These are phyloP conservation scores for Leptinotarsa rubiginosa DNA, from an alignment of 2,888 invertebrate species.

Conservation along the genomic window DNA sequence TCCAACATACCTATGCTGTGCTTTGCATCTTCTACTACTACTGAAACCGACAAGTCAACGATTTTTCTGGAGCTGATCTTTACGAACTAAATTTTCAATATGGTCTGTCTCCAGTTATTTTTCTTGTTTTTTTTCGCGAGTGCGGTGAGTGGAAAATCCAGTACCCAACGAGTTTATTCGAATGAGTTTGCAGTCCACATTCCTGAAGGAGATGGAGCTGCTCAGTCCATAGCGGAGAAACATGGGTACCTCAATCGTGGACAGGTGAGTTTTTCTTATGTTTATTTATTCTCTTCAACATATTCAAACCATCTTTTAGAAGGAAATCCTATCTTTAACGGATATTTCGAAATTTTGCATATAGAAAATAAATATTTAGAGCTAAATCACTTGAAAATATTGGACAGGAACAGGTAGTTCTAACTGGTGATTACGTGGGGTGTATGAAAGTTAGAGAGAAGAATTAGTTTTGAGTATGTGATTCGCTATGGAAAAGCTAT, in stretches of 20 bases:
- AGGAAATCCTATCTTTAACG: no score
- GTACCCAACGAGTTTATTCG: slow-evolving; percentile 71
- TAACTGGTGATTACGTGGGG: no score
- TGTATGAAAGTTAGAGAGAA: no score
- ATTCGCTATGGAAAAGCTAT: no score
- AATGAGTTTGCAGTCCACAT: slow-evolving; percentile 91
- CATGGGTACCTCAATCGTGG: slow-evolving; percentile 90
- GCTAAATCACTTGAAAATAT: no score
- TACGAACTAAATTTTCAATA: background rate
- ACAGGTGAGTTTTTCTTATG: slow-evolving; percentile 75
- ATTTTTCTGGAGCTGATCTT: background rate
- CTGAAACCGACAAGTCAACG: background rate
- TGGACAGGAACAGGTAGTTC: no score
- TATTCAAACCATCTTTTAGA: no score
- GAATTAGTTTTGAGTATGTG: no score
- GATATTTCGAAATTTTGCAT: no score
- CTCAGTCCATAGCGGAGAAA: slow-evolving; percentile 81
- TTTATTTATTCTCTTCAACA: no score
- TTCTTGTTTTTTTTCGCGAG: slow-evolving; percentile 31
- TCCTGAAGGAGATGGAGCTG: slow-evolving; percentile 78
- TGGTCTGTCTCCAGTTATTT: slow-evolving; percentile 11
- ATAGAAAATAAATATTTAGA: no score
- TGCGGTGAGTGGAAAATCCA: slow-evolving; percentile 43
- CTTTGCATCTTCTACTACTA: background rate
- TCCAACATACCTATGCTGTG: background rate